These are phyloP conservation scores for Nasonia longicornis DNA, from an alignment of 1,140 invertebrate genomes.

Conservation along the genomic window DNA sequence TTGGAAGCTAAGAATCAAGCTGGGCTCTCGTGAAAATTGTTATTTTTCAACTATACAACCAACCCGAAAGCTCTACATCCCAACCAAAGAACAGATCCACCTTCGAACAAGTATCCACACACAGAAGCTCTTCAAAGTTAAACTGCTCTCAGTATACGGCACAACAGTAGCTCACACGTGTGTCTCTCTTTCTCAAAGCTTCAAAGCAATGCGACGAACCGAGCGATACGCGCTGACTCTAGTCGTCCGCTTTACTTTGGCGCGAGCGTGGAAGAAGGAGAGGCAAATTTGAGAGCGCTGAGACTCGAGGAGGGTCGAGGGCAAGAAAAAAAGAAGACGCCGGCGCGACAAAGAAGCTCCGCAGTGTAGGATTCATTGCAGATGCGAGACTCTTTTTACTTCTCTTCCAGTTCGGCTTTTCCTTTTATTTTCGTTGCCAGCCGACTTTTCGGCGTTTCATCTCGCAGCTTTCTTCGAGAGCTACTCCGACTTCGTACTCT, in stretches of 20 bases:
- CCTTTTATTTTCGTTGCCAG: background rate
- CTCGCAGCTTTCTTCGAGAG: background rate
- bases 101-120: no score
- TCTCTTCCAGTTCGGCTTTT: background rate
- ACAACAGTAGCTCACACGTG: background rate
- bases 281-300: constrained; percentile 21
- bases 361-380: constrained; percentile 18
- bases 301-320: constrained; percentile 23
- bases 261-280: background rate
- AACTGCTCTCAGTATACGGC: no score
- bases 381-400: constrained; percentile 9
- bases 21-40: no score
- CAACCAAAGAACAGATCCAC: no score
- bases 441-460: background rate
- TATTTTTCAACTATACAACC: no score
- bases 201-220: background rate
- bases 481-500: no score
- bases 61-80: no score
- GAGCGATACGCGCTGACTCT: background rate
- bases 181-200: background rate
- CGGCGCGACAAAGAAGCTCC: constrained; percentile 17
- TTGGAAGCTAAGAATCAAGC: no score
- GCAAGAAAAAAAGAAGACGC: constrained; percentile 4
- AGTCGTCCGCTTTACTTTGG: constrained; percentile 25
- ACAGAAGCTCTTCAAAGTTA: no score